Conservation (phyloP, 2,888 invertebrate genomes). For the Choreutis nemorana region DNA sequence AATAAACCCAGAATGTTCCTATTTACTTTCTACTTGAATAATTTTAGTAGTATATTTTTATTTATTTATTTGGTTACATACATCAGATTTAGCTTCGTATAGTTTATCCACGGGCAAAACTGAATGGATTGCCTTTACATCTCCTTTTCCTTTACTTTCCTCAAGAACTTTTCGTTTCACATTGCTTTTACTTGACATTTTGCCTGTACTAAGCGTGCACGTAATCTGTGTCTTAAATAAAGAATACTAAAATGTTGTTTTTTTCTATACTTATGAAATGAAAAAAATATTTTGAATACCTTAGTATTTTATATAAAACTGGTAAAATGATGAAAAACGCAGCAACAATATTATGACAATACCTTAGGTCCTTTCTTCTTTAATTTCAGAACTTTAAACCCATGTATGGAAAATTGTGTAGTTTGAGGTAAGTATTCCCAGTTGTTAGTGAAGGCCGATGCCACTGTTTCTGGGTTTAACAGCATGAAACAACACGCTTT, state of each 20-base stretch:
- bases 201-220: conserved; percentile 44
- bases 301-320: no score
- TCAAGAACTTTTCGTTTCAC: no score
- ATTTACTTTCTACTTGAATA: no score
- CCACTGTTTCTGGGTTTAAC: conserved; percentile 63
- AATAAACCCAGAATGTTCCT: no score
- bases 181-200: no score
- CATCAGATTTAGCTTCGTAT: no score
- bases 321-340: no score
- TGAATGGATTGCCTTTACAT: conserved; percentile 31
- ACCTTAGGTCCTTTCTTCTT: conserved; percentile 49
- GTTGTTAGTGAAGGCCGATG: conserved; percentile 59
- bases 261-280: not conserved
- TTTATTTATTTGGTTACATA: no score
- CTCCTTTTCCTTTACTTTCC: conserved; percentile 22
- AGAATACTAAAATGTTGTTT: not conserved
- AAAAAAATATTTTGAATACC: not conserved
- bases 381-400: conserved; percentile 65
- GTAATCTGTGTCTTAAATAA: conserved; percentile 32
- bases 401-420: conserved; percentile 65
- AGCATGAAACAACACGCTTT: conserved; percentile 71
- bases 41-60: no score
- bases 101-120: conserved; percentile 27
- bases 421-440: conserved; percentile 53
- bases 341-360: no score